A percentile compares a stretch with the other conserved stretches of the same genome.
Evolutionary conservation across 2,888 invertebrate species (phyloP).

Genomic region (Gonocerus acuteangulatus): DNA sequence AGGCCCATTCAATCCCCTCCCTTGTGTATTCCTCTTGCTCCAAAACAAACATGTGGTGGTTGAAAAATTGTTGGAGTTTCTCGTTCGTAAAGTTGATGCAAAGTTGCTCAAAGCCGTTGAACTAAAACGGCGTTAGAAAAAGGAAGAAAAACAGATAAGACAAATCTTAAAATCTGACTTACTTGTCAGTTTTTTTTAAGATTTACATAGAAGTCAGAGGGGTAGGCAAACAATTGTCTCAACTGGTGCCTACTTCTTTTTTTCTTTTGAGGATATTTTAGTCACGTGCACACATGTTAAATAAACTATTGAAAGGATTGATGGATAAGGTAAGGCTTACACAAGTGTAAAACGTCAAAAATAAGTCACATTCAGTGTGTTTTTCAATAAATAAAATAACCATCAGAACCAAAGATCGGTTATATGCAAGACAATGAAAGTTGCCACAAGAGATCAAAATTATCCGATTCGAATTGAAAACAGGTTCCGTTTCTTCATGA

Average conservation of each 20-base stretch:
- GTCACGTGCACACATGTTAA: background rate
- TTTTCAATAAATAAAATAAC: too few relatives aligned
- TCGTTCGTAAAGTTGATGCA: conserved; percentile 99
- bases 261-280: too few relatives aligned
- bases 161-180: conserved; percentile 8
- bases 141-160: conserved; percentile 10
- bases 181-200: conserved; percentile 8
- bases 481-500: too few relatives aligned
- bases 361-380: too few relatives aligned
- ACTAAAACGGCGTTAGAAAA: conserved; percentile 47
- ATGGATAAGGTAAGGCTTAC: too few relatives aligned
- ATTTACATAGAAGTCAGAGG: conserved; percentile 1
- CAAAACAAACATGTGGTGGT: conserved; percentile 96
- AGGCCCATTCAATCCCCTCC: conserved; percentile 91
- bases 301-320: too few relatives aligned
- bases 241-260: too few relatives aligned
- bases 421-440: too few relatives aligned
- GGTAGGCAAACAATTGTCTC: conserved; percentile 15
- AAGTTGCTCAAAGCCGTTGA: conserved; percentile 94
- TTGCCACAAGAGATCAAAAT: too few relatives aligned
- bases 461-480: too few relatives aligned
- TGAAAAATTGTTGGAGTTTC: conserved; percentile 96
- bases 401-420: too few relatives aligned
- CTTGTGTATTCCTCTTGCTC: conserved; percentile 94
- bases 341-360: too few relatives aligned